Evolutionary conservation across 23 tunicate species (phyloP).

Genomic region (Phallusia fumigata): DNA sequence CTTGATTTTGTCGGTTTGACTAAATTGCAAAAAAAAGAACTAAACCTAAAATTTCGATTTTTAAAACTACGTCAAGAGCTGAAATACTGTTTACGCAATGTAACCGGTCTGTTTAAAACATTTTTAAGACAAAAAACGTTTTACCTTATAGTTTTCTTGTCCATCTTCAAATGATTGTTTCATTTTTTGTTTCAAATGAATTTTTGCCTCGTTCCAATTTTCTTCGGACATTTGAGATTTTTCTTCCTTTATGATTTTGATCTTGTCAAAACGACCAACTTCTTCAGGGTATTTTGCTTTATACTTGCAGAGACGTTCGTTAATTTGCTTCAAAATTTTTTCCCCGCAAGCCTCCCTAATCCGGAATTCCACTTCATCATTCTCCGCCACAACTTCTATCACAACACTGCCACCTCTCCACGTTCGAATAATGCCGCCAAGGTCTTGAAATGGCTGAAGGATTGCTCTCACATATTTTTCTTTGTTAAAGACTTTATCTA

Average conservation of each 20-base stretch:
- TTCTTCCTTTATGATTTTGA: neutral
- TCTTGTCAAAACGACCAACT: neutral
- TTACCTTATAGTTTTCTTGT: too few relatives aligned
- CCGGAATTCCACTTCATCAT: neutral
- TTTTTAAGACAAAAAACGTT: too few relatives aligned
- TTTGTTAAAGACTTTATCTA: too few relatives aligned
- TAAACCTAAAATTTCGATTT: too few relatives aligned
- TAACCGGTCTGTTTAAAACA: too few relatives aligned
- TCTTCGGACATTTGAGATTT: neutral
- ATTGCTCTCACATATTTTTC: neutral
- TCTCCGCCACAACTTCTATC: neutral
- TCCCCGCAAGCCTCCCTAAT: neutral
- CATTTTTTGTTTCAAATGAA: neutral
- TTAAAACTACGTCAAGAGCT: too few relatives aligned
- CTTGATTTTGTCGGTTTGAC: too few relatives aligned
- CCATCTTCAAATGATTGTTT: neutral
- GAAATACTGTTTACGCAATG: too few relatives aligned
- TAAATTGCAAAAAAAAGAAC: too few relatives aligned
- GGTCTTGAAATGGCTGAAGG: neutral
- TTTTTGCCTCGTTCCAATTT: neutral
- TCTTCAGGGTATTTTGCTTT: neutral
- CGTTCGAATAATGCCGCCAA: neutral
- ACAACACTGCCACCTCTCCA: neutral
- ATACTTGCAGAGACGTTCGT: neutral
- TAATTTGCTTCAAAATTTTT: neutral